These are phyloP conservation scores for Girardinichthys multiradiatus DNA, from an alignment of 2,113 vertebrate species.

Conservation along the genomic window DNA sequence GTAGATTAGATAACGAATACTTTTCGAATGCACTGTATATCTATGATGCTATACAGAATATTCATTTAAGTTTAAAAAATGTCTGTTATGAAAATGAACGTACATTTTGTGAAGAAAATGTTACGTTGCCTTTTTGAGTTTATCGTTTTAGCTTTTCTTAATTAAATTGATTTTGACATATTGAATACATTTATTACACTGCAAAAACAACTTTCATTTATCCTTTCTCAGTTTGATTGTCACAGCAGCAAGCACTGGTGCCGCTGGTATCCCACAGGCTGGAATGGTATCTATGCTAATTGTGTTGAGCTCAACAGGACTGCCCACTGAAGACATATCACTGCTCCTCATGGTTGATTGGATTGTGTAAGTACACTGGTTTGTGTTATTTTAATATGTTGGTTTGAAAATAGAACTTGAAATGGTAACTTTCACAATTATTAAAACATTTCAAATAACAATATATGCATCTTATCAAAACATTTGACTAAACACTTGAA, in stretches of 20 bases:
- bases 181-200: background rate
- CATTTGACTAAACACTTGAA: background rate
- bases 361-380: conserved; percentile 39
- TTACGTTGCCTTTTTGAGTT: background rate
- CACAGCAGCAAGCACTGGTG: conserved; percentile 38
- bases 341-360: conserved; percentile 43
- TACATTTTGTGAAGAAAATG: background rate
- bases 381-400: background rate
- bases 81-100: no score
- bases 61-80: no score
- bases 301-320: conserved; percentile 37
- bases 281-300: conserved; percentile 51
- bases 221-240: conserved; percentile 35
- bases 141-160: background rate
- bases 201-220: background rate
- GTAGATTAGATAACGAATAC: no score
- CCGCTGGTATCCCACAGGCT: conserved; percentile 50
- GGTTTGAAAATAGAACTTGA: background rate
- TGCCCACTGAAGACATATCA: conserved; percentile 44
- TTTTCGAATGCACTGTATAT: no score
- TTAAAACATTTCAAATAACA: background rate
- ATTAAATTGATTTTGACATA: background rate
- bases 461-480: background rate
- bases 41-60: no score
- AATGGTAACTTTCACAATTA: no score